These are phyloP conservation scores for Embiotoca jacksoni DNA, from an alignment of 2,113 vertebrate species.

Conservation along the genomic window DNA sequence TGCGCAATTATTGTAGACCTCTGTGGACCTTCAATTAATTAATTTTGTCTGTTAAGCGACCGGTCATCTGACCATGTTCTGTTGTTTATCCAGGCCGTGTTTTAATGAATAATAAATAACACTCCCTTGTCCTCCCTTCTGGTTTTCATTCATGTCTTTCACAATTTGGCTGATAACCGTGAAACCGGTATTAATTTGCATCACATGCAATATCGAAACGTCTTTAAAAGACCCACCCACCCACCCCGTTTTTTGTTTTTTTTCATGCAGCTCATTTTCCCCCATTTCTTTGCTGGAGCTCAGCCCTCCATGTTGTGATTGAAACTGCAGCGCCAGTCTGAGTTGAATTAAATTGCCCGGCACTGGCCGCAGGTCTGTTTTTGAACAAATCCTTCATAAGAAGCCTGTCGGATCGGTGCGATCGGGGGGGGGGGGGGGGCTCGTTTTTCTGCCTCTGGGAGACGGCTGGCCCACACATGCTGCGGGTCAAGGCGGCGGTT, in stretches of 20 bases:
- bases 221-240: not conserved
- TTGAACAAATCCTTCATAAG: slow-evolving; percentile 58
- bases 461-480: slow-evolving; percentile 54
- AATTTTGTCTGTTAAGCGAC: not conserved
- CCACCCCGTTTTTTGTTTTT: not conserved
- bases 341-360: slow-evolving; percentile 56
- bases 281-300: slow-evolving; percentile 8
- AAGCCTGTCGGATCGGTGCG: slow-evolving; percentile 51
- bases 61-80: not conserved
- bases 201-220: not conserved
- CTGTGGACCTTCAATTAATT: not conserved
- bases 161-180: not conserved
- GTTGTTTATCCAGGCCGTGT: not conserved
- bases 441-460: slow-evolving; percentile 56
- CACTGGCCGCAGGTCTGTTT: slow-evolving; percentile 55
- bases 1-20: not conserved
- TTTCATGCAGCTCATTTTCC: not conserved
- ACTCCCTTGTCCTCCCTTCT: not conserved
- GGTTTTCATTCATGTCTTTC: not conserved
- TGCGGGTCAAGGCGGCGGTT: slow-evolving; percentile 48
- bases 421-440: not conserved
- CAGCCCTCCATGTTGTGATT: slow-evolving; percentile 53
- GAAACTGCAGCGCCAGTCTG: slow-evolving; percentile 41
- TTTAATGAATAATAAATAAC: not conserved
- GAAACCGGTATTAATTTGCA: not conserved